A percentile compares a stretch with the other conserved stretches of the same genome.
phyloP scores from a whole-genome alignment of 2,888 invertebrate genomes.

The Melipona beecheii region DNA sequence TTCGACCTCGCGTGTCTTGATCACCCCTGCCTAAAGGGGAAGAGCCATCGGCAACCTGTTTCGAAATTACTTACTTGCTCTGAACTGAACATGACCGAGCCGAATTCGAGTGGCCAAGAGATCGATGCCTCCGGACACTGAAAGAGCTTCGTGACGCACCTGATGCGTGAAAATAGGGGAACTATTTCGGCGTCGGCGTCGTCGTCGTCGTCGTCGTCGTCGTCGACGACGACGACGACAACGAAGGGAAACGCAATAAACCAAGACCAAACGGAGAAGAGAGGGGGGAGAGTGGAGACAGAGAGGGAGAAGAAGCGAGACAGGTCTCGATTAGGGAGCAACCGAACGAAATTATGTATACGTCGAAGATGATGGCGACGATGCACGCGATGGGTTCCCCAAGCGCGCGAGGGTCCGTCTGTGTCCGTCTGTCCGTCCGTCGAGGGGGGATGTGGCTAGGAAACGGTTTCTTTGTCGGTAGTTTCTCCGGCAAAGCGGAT shows the following conservation, averaged over 20 bases:
- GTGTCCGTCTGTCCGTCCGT: conserved; percentile 9
- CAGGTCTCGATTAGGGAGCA: conserved; percentile 69
- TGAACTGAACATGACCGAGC: not conserved
- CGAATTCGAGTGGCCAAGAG: conserved; percentile 42
- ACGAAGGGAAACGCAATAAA: conserved; percentile 24
- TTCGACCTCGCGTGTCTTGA: conserved; percentile 13
- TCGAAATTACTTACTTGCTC: conserved; percentile 43
- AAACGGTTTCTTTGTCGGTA: conserved; percentile 54
- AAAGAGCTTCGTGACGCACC: conserved; percentile 70
- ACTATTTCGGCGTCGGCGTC: not conserved
- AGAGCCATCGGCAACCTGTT: conserved; percentile 46
- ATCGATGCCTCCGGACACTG: conserved; percentile 68
- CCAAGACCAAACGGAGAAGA: not conserved
- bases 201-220: conserved; percentile 6
- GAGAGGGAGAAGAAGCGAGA: conserved; percentile 19
- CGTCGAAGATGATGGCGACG: conserved; percentile 73
- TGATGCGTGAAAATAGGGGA: conserved; percentile 58
- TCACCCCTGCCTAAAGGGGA: not conserved
- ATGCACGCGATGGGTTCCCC: conserved; percentile 68
- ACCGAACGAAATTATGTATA: conserved; percentile 73
- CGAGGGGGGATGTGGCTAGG: conserved; percentile 31
- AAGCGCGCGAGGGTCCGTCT: conserved; percentile 18
- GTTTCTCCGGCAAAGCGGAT: conserved; percentile 11
- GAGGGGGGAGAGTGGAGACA: conserved; percentile 5
- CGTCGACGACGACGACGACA: not conserved